These are phyloP conservation scores for Choloepus didactylus DNA, from an alignment of 2,797 vertebrate genomes.

Conservation along the genomic window DNA sequence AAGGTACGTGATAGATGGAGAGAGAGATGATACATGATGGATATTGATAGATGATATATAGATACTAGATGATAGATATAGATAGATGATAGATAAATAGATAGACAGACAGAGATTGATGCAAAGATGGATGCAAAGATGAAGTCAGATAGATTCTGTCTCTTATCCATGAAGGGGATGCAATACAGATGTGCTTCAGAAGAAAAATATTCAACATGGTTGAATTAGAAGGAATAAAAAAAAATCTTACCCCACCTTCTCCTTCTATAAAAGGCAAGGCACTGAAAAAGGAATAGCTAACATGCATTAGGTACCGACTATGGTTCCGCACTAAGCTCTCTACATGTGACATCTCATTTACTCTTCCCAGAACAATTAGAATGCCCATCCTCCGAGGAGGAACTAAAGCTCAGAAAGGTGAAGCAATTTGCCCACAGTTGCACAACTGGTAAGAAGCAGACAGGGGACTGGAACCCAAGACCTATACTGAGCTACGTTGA, in stretches of 20 bases:
- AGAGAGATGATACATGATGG: background rate
- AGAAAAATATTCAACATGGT: background rate
- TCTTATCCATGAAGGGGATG: background rate
- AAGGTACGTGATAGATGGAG: too few relatives aligned
- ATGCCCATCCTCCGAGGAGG: background rate
- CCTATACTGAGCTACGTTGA: background rate
- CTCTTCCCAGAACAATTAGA: background rate
- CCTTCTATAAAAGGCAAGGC: background rate
- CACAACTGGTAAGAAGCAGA: background rate
- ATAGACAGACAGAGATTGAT: background rate
- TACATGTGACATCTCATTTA: background rate
- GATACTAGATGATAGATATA: background rate
- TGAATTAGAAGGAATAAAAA: conserved; percentile 38
- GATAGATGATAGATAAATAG: background rate
- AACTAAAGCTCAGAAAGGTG: background rate
- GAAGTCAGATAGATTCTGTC: background rate
- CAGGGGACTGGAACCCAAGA: background rate
- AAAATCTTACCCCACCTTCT: background rate
- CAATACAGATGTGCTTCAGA: background rate
- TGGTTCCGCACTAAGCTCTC: background rate
- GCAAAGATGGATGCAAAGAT: background rate
- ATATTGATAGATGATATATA: background rate
- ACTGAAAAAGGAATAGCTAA: background rate
- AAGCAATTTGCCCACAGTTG: background rate
- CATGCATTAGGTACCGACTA: background rate